These are phyloP conservation scores for Spea multiplicata DNA, from an alignment of 2,113 vertebrate genomes.

Conservation along the genomic window DNA sequence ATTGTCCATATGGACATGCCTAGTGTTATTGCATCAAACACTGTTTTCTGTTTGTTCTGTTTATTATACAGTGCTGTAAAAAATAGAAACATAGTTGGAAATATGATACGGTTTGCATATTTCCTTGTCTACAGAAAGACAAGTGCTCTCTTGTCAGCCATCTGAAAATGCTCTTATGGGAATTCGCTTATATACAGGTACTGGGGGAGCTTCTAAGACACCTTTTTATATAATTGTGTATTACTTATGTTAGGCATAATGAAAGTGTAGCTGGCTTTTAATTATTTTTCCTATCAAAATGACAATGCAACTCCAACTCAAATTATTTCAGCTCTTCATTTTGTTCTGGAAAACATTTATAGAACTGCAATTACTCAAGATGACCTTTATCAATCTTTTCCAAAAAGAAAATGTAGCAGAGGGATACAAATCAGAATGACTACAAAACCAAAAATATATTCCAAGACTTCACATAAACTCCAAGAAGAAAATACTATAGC, in stretches of 20 bases:
- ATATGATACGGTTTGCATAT: slow-evolving; percentile 5
- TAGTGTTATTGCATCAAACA: no score
- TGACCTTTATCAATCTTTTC: no score
- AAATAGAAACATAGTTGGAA: slow-evolving; percentile 2
- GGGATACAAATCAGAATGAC: no score
- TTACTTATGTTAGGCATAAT: not conserved
- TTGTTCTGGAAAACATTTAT: no score
- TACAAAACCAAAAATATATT: no score
- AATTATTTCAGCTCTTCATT: not conserved
- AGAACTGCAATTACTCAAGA: no score
- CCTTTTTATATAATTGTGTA: not conserved
- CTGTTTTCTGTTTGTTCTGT: not conserved
- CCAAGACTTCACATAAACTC: no score
- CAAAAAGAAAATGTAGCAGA: no score
- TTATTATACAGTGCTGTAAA: not conserved
- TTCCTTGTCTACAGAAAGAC: slow-evolving; percentile 2
- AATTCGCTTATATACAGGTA: no score
- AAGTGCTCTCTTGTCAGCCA: not conserved
- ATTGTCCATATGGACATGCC: no score
- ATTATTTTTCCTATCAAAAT: slow-evolving; percentile 31
- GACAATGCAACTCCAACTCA: not conserved
- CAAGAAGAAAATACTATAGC: no score
- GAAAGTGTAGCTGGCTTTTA: not conserved
- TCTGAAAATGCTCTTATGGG: not conserved
- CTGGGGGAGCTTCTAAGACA: no score